Evolutionary conservation across 2,797 vertebrate genomes (phyloP).

Genomic region (Bradypodion ventrale): DNA sequence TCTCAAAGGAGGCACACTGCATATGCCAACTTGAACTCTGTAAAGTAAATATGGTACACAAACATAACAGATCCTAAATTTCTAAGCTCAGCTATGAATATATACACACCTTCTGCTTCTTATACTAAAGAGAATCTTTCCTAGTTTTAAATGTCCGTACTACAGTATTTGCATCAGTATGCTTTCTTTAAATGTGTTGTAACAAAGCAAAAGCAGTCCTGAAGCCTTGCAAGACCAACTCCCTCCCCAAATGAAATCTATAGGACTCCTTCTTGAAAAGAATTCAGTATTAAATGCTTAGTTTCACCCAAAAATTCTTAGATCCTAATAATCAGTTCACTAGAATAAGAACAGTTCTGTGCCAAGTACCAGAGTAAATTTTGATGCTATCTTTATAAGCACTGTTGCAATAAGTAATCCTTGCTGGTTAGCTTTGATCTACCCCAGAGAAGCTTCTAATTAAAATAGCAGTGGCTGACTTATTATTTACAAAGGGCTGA

Average conservation of each 20-base stretch:
- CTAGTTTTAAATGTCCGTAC: neutral
- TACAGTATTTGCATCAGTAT: neutral
- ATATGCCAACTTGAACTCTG: neutral
- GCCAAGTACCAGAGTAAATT: neutral
- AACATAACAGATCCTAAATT: neutral
- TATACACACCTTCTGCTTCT: neutral
- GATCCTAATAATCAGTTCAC: neutral
- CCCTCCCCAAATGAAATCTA: neutral
- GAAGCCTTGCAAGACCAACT: neutral
- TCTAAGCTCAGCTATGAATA: neutral
- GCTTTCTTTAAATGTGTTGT: neutral
- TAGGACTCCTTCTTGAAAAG: neutral
- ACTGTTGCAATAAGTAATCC: slow-evolving; percentile 9
- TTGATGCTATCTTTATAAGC: neutral
- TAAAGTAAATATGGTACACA: neutral
- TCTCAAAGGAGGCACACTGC: neutral
- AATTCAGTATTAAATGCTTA: neutral
- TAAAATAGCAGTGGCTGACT: slow-evolving; percentile 12
- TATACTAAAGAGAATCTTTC: neutral
- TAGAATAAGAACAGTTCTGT: neutral
- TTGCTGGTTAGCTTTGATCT: neutral
- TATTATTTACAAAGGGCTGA: slow-evolving; percentile 11
- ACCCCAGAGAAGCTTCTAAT: slow-evolving; percentile 6
- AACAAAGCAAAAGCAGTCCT: neutral
- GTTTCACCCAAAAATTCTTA: neutral